A percentile compares a stretch with the other conserved stretches of the same genome.
Conservation (phyloP, 1,140 invertebrate genomes). For the Aphidius ervi region DNA sequence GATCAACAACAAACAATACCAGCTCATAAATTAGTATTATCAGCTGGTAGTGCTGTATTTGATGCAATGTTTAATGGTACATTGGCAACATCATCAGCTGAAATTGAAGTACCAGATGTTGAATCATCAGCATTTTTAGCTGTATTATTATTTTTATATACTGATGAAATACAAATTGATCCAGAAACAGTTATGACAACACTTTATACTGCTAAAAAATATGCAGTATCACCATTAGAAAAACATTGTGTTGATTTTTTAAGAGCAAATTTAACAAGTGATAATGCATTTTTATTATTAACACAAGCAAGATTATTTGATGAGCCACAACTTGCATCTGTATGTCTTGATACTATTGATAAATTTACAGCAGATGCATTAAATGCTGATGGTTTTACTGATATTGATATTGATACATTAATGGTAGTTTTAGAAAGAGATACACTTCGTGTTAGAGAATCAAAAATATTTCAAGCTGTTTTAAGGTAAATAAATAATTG, state of each 20-base stretch:
- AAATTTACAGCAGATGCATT: slow-evolving; percentile 79
- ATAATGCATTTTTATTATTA: slow-evolving; percentile 83
- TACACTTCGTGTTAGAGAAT: slow-evolving; percentile 76
- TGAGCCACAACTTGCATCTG: slow-evolving; percentile 70
- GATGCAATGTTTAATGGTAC: slow-evolving; percentile 85
- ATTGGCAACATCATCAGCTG: slow-evolving; percentile 62
- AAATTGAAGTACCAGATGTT: slow-evolving; percentile 80
- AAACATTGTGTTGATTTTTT: slow-evolving; percentile 83
- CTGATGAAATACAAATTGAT: slow-evolving; percentile 81
- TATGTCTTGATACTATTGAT: slow-evolving; percentile 83
- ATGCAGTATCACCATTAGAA: slow-evolving; percentile 78
- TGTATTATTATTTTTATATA: slow-evolving; percentile 72
- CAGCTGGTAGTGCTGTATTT: slow-evolving; percentile 79
- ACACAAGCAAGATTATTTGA: slow-evolving; percentile 79
- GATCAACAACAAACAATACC: slow-evolving; percentile 70
- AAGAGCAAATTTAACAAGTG: slow-evolving; percentile 72
- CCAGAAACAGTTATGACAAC: slow-evolving; percentile 86
- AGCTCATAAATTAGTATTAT: slow-evolving; percentile 80
- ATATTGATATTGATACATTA: slow-evolving; percentile 81
- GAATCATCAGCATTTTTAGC: slow-evolving; percentile 74
- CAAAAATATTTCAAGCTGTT: slow-evolving; percentile 73
- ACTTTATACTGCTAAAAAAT: slow-evolving; percentile 83
- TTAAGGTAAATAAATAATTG: slow-evolving; percentile 52
- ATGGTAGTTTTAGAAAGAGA: slow-evolving; percentile 78
- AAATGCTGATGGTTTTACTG: slow-evolving; percentile 80